A percentile compares a stretch with the other conserved stretches of the same genome.
Evolutionary conservation across 2,797 vertebrate species (phyloP).

Genomic region (Xyrichtys novacula): DNA sequence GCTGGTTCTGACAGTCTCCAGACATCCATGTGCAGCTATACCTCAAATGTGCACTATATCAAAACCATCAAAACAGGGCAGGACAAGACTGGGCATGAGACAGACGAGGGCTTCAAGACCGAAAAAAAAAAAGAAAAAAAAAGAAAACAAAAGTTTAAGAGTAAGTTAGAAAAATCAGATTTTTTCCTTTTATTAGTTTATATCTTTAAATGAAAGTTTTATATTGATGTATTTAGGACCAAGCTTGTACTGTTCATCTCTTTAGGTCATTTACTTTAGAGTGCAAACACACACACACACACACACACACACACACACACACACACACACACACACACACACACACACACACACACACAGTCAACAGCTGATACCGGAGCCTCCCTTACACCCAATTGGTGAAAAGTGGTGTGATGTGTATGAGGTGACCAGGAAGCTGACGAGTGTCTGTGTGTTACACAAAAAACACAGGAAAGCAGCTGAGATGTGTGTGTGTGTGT

Average conservation of each 20-base stretch:
- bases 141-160: too few species aligned
- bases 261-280: background rate
- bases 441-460: background rate
- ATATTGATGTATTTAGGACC: too few species aligned
- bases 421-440: slow-evolving; percentile 30
- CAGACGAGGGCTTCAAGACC: too few species aligned
- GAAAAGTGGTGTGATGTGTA: slow-evolving; percentile 43
- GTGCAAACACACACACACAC: background rate
- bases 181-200: too few species aligned
- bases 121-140: too few species aligned
- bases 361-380: slow-evolving; percentile 36
- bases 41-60: too few species aligned
- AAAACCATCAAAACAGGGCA: background rate
- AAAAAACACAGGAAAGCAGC: background rate
- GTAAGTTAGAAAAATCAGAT: too few species aligned
- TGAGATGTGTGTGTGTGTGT: background rate
- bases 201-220: background rate
- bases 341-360: slow-evolving; percentile 8
- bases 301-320: background rate
- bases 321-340: background rate
- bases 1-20: too few species aligned
- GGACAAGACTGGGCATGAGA: background rate
- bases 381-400: slow-evolving; percentile 36
- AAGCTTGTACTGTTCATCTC: too few species aligned
- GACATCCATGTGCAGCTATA: too few species aligned